Evolutionary conservation across 2,888 invertebrate genomes (phyloP), one percentile per base, ranked within the genome.

Genomic region (Cephus nigrinus): DNA sequence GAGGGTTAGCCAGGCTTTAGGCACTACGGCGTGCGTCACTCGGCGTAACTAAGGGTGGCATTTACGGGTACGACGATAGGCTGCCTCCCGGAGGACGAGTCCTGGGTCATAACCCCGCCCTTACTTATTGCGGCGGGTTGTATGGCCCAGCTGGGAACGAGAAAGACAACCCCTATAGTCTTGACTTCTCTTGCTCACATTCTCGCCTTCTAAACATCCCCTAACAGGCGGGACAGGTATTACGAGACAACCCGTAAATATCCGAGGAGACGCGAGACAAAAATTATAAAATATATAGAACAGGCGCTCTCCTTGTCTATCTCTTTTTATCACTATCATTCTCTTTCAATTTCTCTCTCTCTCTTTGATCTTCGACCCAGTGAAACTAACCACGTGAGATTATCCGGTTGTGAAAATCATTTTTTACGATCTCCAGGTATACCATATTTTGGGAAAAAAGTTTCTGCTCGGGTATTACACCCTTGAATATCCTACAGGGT

Each of bases 1-100:
- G 80, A 85, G 86, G 81, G 80, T 82, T 86, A 82, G 74, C 78
- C 78, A 81, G 80, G 75, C 78, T 81, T 82, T 75, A 74, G 78
- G 69, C 82, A 75, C 9, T 79, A 80, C 83, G 80, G 71, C 77
- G 77, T 79, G 80, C 69, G 12, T 12, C 74, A 68, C 82, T 69
- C 68, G 75, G 76, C 80, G 85, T 85, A 86, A 86, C 81, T 79
- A 77, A 77, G 76, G 76, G 77, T 77, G 76, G 79, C 80, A 82
- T 85, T 84, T 85, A 85, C 79, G 81, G 78, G 75, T 75, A 79
- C 75, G 77, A 77, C 76, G 79, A 81, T 80, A 81, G 82, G 73
- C 79, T 76, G 33, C 69, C 76, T 76, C 78, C 79, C 79, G 3
- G 68, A 81, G 80, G 80, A 80, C 78, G 74, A 81, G 77, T 79